These are phyloP conservation scores for Nannoperca obscura DNA, from an alignment of 2,797 vertebrate species.

Conservation along the genomic window DNA sequence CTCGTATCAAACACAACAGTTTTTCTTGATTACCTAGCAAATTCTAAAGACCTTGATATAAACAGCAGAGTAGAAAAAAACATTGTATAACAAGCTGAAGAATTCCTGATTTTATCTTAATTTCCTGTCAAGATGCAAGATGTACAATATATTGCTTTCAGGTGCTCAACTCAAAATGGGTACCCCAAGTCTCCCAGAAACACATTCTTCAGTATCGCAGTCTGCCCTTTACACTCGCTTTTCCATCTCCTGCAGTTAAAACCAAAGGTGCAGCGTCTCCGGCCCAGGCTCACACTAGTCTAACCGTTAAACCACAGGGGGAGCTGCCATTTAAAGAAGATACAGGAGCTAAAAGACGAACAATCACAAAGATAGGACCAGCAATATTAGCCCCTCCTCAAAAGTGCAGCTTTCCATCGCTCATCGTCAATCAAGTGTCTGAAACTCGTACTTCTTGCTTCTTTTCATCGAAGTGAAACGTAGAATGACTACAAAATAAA, in stretches of 20 bases:
- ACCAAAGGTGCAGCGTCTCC: slow-evolving; percentile 36
- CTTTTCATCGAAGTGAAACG: slow-evolving; percentile 60
- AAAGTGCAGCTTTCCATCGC: slow-evolving; percentile 73
- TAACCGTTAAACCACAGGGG: slow-evolving; percentile 57
- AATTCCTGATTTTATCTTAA: slow-evolving; percentile 88
- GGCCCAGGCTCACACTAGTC: slow-evolving; percentile 41
- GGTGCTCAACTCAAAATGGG: slow-evolving; percentile 80
- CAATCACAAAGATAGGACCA: slow-evolving; percentile 72
- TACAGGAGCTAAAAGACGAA: slow-evolving; percentile 61
- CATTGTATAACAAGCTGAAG: slow-evolving; percentile 86
- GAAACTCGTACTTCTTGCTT: slow-evolving; percentile 49
- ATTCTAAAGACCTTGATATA: slow-evolving; percentile 85
- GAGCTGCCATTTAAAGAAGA: slow-evolving; percentile 73
- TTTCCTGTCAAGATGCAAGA: slow-evolving; percentile 81
- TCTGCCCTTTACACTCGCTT: slow-evolving; percentile 30
- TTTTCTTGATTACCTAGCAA: slow-evolving; percentile 81
- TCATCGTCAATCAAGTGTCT: slow-evolving; percentile 46
- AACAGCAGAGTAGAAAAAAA: slow-evolving; percentile 88
- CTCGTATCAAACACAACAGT: slow-evolving; percentile 82
- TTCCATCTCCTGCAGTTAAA: slow-evolving; percentile 35
- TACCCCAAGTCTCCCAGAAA: slow-evolving; percentile 48
- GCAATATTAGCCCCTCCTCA: slow-evolving; percentile 60
- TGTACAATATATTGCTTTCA: slow-evolving; percentile 87
- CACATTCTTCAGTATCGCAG: slow-evolving; percentile 76
- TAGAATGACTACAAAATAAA: slow-evolving; percentile 58